Percentiles rank a stretch among this genome's conserved stretches.
These are phyloP conservation scores for Sarcophaga variegata DNA, from an alignment of 2,888 invertebrate genomes.

Conservation along the genomic window DNA sequence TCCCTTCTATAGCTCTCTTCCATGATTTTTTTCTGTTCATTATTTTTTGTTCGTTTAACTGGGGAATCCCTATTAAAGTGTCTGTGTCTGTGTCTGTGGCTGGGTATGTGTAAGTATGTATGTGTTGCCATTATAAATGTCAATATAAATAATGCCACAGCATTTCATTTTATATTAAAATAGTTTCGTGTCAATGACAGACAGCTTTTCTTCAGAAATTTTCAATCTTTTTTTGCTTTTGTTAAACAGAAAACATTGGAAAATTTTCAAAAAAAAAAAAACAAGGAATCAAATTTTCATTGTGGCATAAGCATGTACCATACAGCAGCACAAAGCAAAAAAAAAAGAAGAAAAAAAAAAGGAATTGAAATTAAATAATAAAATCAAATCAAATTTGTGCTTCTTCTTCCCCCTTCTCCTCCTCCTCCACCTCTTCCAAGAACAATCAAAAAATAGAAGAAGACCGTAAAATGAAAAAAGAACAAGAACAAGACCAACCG, in stretches of 20 bases:
- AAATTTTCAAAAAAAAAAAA: constrained; percentile 52
- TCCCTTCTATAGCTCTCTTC: background rate
- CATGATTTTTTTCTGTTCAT: background rate
- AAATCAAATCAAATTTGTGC: constrained; percentile 57
- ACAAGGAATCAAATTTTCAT: constrained; percentile 51
- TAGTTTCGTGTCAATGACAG: constrained; percentile 68
- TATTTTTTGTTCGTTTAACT: constrained; percentile 24
- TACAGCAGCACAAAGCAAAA: background rate
- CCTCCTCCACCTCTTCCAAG: constrained; percentile 25
- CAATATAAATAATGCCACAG: constrained; percentile 58
- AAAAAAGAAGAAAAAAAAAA: background rate
- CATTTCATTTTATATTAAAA: constrained; percentile 65
- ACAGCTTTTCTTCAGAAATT: constrained; percentile 47
- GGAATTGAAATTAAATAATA: constrained; percentile 2
- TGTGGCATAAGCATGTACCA: constrained; percentile 40
- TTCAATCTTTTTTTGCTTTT: constrained; percentile 32
- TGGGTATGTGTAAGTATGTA: background rate
- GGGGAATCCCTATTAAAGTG: constrained; percentile 46
- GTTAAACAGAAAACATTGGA: constrained; percentile 42
- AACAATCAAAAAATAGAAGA: background rate
- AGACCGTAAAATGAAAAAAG: background rate
- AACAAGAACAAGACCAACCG: constrained; percentile 13
- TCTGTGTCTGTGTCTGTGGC: too few species aligned
- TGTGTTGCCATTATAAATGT: constrained; percentile 37
- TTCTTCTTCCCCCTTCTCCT: too few species aligned